Conservation (phyloP, 2,797 vertebrate genomes). For the Amblyopsis hoosieri region DNA sequence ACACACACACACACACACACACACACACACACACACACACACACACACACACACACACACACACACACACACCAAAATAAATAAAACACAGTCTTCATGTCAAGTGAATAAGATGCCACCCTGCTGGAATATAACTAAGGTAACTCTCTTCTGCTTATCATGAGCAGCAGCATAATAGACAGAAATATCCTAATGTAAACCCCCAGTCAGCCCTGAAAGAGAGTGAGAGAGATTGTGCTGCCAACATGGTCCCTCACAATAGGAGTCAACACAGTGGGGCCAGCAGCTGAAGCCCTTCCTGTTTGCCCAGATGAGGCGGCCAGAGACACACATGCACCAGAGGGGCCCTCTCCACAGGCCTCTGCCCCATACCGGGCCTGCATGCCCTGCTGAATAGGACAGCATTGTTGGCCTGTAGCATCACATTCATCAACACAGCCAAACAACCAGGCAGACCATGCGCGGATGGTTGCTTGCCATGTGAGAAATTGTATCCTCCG, state of each 20-base stretch:
- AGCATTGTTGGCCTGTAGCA: conserved; percentile 75
- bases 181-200: background rate
- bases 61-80: too few relatives aligned
- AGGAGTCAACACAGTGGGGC: conserved; percentile 72
- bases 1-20: too few relatives aligned
- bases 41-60: background rate
- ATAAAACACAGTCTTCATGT: too few relatives aligned
- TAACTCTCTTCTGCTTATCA: background rate
- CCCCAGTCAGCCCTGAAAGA: conserved; percentile 11
- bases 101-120: background rate
- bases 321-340: conserved; percentile 60
- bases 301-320: conserved; percentile 65
- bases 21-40: background rate
- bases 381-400: conserved; percentile 67
- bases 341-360: conserved; percentile 62
- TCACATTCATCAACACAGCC: conserved; percentile 70
- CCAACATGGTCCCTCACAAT: conserved; percentile 63
- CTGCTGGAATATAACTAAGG: background rate
- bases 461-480: conserved; percentile 5
- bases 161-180: background rate
- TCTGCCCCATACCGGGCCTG: conserved; percentile 63
- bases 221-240: conserved; percentile 9
- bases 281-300: conserved; percentile 65
- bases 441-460: conserved; percentile 33
- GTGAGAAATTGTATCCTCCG: background rate